Conservation (phyloP, 2,797 vertebrate species). For the Etheostoma perlongum region DNA sequence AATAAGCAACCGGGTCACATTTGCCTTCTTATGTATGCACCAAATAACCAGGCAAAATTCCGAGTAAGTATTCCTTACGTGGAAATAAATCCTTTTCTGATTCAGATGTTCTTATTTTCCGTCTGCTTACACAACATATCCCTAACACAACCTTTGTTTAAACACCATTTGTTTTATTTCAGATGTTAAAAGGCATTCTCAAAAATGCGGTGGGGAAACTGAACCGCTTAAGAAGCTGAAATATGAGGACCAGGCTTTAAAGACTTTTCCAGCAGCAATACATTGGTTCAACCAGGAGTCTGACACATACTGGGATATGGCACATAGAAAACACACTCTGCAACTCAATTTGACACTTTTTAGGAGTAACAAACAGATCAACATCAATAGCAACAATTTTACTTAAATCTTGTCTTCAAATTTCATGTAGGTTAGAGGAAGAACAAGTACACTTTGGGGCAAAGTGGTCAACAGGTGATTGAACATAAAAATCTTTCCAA, state of each 20-base stretch:
- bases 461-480: not conserved
- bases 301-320: slow-evolving; percentile 67
- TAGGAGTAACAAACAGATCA: not conserved
- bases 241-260: slow-evolving; percentile 64
- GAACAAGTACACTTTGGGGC: slow-evolving; percentile 3
- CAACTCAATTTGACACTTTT: slow-evolving; percentile 13
- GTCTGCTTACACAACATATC: not conserved
- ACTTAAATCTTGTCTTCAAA: not conserved
- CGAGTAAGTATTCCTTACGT: no score
- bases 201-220: slow-evolving; percentile 68
- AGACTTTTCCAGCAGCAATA: slow-evolving; percentile 54
- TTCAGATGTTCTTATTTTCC: not conserved
- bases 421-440: not conserved
- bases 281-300: slow-evolving; percentile 42
- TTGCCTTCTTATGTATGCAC: not conserved
- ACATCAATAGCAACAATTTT: not conserved
- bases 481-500: slow-evolving; percentile 5
- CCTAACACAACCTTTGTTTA: slow-evolving; percentile 12
- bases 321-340: slow-evolving; percentile 56
- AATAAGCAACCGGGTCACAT: slow-evolving; percentile 36
- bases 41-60: no score
- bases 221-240: slow-evolving; percentile 75
- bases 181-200: slow-evolving; percentile 66
- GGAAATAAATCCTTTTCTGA: no score
- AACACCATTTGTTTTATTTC: slow-evolving; percentile 77